Conservation (phyloP, 2,888 invertebrate genomes). For the Tachina fera region DNA sequence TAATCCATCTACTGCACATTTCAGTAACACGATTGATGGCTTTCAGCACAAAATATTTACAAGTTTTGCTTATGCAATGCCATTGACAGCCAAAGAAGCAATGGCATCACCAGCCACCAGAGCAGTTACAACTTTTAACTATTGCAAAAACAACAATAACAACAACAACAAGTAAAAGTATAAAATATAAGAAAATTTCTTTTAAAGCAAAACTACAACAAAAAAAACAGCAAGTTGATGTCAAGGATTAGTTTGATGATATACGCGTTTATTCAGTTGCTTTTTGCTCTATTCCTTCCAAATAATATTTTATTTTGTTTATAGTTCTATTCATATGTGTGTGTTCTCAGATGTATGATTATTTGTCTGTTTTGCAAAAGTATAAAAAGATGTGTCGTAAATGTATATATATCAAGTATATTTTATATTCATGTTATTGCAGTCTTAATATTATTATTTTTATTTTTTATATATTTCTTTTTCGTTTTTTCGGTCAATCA, state of each 20-base stretch:
- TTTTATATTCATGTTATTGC: slow-evolving; percentile 56
- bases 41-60: slow-evolving; percentile 81
- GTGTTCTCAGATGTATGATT: slow-evolving; percentile 28
- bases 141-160: background rate
- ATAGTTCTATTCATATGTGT: slow-evolving; percentile 51
- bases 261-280: slow-evolving; percentile 76
- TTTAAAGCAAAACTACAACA: slow-evolving; percentile 9
- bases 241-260: slow-evolving; percentile 80
- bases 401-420: slow-evolving; percentile 7
- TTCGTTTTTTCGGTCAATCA: slow-evolving; percentile 53
- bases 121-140: slow-evolving; percentile 63
- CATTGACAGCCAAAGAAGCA: slow-evolving; percentile 67
- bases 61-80: slow-evolving; percentile 76
- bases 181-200: slow-evolving; percentile 38
- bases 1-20: slow-evolving; percentile 78
- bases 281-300: slow-evolving; percentile 25
- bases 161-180: slow-evolving; percentile 30
- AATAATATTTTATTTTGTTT: slow-evolving; percentile 54
- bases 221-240: slow-evolving; percentile 59
- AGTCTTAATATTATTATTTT: background rate
- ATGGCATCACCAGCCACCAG: slow-evolving; percentile 55
- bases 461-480: slow-evolving; percentile 1
- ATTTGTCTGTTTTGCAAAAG: background rate
- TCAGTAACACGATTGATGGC: slow-evolving; percentile 82
- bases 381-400: slow-evolving; percentile 35